Evolutionary conservation across 2,113 vertebrate species (phyloP).

Genomic region (Colinus virginianus): DNA sequence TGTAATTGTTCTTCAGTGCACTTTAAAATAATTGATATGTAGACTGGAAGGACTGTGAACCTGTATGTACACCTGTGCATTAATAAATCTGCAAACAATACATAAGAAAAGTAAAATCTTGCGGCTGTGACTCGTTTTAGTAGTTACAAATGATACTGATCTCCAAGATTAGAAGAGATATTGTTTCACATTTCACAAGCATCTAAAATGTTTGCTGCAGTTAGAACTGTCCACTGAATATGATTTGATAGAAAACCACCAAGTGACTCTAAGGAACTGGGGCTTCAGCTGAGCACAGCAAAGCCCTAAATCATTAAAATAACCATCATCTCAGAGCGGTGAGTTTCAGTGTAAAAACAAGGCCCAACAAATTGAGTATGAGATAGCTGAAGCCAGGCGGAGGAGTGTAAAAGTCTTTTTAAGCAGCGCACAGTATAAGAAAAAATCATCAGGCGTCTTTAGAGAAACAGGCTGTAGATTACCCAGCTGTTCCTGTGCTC

Average conservation of each 20-base stretch:
- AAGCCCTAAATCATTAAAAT: neutral
- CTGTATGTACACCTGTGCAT: too few species aligned
- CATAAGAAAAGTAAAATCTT: neutral
- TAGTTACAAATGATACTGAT: neutral
- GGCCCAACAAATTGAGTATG: neutral
- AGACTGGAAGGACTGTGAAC: neutral
- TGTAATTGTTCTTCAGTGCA: neutral
- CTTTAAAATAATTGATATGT: neutral
- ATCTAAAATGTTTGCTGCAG: neutral
- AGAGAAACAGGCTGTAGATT: neutral
- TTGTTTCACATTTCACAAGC: neutral
- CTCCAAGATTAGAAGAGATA: neutral
- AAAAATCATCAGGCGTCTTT: neutral
- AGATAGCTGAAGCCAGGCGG: neutral
- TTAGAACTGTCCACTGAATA: neutral
- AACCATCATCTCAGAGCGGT: fast-evolving
- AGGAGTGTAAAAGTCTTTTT: neutral
- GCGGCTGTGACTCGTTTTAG: neutral
- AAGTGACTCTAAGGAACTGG: neutral
- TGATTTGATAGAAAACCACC: neutral
- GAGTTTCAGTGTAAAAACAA: neutral
- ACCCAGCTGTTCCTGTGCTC: neutral
- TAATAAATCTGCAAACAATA: neutral
- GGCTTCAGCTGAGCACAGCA: neutral
- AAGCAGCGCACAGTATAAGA: neutral